Evolutionary conservation across 2,113 vertebrate genomes (phyloP).

Genomic region (Patagioenas fasciata): DNA sequence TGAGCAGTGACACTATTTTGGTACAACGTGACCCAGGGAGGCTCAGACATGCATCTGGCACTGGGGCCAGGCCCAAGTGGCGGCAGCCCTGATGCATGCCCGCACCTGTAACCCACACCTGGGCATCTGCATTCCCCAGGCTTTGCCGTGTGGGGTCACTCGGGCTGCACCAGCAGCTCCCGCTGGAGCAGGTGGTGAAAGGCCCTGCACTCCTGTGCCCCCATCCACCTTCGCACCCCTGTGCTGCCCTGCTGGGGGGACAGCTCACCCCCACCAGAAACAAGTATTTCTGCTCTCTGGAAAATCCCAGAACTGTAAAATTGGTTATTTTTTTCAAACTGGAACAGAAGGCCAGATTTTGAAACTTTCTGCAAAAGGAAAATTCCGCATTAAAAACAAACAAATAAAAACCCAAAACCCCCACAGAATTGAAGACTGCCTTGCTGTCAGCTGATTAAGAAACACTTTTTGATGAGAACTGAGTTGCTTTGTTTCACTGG

Average conservation of each 20-base stretch:
- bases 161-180: neutral
- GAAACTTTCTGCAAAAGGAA: neutral
- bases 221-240: no score
- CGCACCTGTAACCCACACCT: fast-evolving
- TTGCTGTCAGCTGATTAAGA: neutral
- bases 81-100: fast-evolving
- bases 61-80: neutral
- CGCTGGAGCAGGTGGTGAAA: fast-evolving
- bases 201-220: neutral
- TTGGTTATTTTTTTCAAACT: neutral
- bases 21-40: fast-evolving
- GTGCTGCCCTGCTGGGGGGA: no score
- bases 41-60: neutral
- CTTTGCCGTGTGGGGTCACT: neutral
- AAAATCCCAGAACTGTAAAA: neutral
- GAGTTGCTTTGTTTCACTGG: neutral
- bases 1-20: neutral
- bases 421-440: neutral
- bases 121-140: neutral
- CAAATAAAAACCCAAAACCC: no score
- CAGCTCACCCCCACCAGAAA: neutral
- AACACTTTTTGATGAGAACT: fast-evolving
- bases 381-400: no score
- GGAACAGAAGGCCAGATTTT: neutral
- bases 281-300: neutral